These are phyloP conservation scores for Acleris sparsana DNA, from an alignment of 2,888 invertebrate species.

Conservation along the genomic window DNA sequence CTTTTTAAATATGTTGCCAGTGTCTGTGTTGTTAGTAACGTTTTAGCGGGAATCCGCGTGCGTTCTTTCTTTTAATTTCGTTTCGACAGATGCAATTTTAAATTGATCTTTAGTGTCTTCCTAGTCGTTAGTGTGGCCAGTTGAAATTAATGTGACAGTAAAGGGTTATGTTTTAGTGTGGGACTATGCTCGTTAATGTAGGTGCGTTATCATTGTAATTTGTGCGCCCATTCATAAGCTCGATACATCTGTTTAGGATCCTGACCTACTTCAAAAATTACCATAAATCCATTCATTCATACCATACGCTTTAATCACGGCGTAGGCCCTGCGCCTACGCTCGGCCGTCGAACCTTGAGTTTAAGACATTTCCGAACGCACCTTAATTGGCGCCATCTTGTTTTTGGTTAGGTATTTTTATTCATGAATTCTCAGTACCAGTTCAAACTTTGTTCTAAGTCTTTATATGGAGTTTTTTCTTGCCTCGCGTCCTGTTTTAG, in stretches of 20 bases:
- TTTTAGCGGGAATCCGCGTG: no score
- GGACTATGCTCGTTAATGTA: conserved; percentile 13
- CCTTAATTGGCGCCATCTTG: conserved; percentile 67
- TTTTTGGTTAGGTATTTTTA: conserved; percentile 72
- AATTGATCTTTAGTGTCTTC: neutral
- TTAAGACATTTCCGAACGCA: conserved; percentile 55
- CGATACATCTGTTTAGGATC: conserved; percentile 37
- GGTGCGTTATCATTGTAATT: conserved; percentile 24
- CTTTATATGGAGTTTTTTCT: conserved; percentile 21
- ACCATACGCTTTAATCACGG: conserved; percentile 47
- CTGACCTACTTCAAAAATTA: conserved; percentile 47
- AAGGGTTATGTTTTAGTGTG: conserved; percentile 17
- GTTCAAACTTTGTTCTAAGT: conserved; percentile 17
- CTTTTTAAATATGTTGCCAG: conserved; percentile 28
- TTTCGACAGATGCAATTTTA: neutral
- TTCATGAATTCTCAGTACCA: conserved; percentile 65
- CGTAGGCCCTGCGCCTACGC: conserved; percentile 41
- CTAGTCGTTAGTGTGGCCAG: neutral
- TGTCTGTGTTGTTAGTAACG: neutral
- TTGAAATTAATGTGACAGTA: neutral
- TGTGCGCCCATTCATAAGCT: conserved; percentile 37
- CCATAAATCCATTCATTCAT: conserved; percentile 50
- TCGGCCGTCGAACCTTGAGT: conserved; percentile 52
- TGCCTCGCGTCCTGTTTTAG: conserved; percentile 51
- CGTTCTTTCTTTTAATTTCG: no score